Conservation (phyloP, 2,888 invertebrate species). For the Ectobius pallidus region DNA sequence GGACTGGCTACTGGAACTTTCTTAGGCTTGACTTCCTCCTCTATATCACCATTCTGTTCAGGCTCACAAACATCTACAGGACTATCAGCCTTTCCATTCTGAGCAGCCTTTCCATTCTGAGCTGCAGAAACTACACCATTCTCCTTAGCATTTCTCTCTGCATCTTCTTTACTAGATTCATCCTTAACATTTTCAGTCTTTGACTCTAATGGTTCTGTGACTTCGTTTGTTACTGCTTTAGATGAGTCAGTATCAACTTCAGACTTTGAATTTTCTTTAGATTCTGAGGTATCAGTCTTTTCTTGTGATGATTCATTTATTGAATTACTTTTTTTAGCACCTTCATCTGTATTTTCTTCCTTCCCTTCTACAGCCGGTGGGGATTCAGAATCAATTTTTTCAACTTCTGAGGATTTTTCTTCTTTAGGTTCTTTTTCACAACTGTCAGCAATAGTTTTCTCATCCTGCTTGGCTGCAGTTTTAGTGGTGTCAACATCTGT, state of each 20-base stretch:
- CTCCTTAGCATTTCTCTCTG: no score
- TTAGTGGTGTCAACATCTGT: no score
- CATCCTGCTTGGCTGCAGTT: no score
- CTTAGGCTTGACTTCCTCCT: constrained; percentile 19
- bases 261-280: constrained; percentile 40
- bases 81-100: not conserved
- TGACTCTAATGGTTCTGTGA: constrained; percentile 37
- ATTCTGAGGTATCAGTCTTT: constrained; percentile 37
- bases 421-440: no score
- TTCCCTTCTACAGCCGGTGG: no score
- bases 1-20: not conserved
- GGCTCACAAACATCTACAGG: not conserved
- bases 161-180: no score
- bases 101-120: constrained; percentile 8
- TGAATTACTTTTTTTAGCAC: no score
- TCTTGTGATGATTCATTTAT: constrained; percentile 5
- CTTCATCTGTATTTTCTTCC: no score
- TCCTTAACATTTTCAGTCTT: constrained; percentile 32
- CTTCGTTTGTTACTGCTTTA: constrained; percentile 33
- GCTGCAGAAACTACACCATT: not conserved
- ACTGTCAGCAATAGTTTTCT: no score
- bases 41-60: constrained; percentile 3
- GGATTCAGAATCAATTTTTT: no score
- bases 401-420: no score
- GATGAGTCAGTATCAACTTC: constrained; percentile 13